Base-by-base conservation (phyloP, 35 echinoderm and acorn worm genomes). In the Heliocidaris erythrogramma region DNA sequence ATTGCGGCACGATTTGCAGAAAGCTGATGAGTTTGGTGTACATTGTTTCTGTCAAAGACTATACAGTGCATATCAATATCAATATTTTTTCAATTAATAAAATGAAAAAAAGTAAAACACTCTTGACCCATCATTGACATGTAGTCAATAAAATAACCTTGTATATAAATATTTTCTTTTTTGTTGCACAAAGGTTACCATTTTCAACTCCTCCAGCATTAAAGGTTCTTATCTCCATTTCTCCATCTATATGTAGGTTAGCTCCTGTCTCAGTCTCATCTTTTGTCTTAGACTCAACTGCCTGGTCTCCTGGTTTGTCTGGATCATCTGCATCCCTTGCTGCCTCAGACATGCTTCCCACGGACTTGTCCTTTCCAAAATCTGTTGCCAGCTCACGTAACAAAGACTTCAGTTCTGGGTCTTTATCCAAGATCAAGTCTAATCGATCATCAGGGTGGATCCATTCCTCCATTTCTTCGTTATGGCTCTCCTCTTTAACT, bases 301-400 rank as follows among this genome's bases (percentile, higher is more conserved):
- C 14, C 1, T 21, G 18, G 61, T 24, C 24, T 71, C 14, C 61
- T 42, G 35, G 35, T 42, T 42, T 42, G 35, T 42, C 35, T 56
- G 52, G 52, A 56, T 56, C 52, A 14, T 56, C 52, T 56, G 52
- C 52, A 12, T 1, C 10, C 7, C 14, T 2, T 56, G 14, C 7
- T 56, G 52, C 35, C 35, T 42, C 35, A 42, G 35, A 42, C 3
- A 42, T 42, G 35, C 35, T 42, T 42, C 35, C 35, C 35, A 42
- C 52, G 5, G 7, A 16, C 17, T 65, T 65, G 4, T 71, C 61
- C 24, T 71, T 71, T 86, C 95, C 96, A 97, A 97, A 97, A 24
- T 97, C 96, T 17, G 96, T 60, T 52, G 96, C 96, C 31, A 97
- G 93, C 16, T 97, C 96, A 30, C 94, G 93, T 30, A 97, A 56